Evolutionary conservation across 1,140 invertebrate species (phyloP).

Genomic region (Caenorhabditis inopinata): DNA sequence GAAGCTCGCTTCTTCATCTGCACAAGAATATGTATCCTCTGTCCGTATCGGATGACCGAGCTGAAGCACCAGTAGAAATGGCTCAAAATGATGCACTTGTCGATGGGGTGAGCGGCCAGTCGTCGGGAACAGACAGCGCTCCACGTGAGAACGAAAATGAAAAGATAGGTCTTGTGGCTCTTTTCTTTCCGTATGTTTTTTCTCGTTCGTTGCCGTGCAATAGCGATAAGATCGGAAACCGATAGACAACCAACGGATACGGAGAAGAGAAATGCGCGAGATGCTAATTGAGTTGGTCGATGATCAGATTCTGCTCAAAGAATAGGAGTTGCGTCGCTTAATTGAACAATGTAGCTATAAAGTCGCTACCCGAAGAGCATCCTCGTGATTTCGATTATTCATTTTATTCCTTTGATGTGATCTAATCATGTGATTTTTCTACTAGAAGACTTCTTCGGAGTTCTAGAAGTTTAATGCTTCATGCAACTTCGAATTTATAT

Average conservation of each 20-base stretch:
- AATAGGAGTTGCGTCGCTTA: too few relatives aligned
- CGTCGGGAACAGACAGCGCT: background rate
- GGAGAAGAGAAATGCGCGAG: background rate
- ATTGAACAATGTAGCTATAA: too few relatives aligned
- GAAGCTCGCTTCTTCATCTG: background rate
- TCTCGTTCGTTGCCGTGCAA: background rate
- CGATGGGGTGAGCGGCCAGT: background rate
- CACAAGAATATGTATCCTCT: background rate
- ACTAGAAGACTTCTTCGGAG: too few relatives aligned
- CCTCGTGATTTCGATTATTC: too few relatives aligned
- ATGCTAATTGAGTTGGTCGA: slow-evolving; percentile 7
- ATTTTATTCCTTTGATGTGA: too few relatives aligned
- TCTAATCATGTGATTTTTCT: too few relatives aligned
- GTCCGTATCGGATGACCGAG: slow-evolving; percentile 17
- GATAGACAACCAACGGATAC: too few relatives aligned
- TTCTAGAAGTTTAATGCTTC: too few relatives aligned
- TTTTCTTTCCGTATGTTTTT: background rate
- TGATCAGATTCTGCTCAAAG: background rate
- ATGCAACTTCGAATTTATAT: too few relatives aligned
- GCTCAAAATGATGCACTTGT: background rate
- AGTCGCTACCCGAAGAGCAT: too few relatives aligned
- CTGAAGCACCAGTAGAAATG: background rate
- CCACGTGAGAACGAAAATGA: background rate
- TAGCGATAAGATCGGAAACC: background rate
- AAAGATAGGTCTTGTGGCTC: background rate